A percentile compares a stretch with the other conserved stretches of the same genome.
These are phyloP conservation scores for Copidosoma floridanum DNA, from an alignment of 1,140 invertebrate genomes.

Conservation along the genomic window DNA sequence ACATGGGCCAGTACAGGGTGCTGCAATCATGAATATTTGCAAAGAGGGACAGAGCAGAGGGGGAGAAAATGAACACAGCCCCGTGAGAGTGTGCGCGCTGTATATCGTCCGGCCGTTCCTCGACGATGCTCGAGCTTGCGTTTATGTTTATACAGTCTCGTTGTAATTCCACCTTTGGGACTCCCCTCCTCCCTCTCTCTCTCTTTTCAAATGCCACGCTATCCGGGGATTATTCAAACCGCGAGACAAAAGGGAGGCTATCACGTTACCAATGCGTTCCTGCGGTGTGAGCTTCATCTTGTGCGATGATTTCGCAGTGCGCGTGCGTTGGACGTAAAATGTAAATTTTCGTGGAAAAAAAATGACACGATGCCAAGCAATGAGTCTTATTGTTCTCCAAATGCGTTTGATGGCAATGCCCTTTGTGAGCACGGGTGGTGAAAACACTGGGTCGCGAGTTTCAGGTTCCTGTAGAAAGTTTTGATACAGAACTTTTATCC, in stretches of 20 bases:
- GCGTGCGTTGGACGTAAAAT: too few relatives aligned
- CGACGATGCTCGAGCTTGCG: not conserved
- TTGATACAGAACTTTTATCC: too few relatives aligned
- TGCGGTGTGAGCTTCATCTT: slow-evolving; percentile 11
- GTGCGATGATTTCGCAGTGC: slow-evolving; percentile 5
- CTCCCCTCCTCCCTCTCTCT: not conserved
- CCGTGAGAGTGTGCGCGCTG: not conserved
- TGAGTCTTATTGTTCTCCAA: too few relatives aligned
- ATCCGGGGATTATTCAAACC: slow-evolving; percentile 20
- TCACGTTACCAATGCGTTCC: slow-evolving; percentile 23
- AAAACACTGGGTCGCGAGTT: too few relatives aligned
- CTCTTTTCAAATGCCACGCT: slow-evolving; percentile 17
- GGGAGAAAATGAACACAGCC: not conserved
- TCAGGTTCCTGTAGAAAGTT: too few relatives aligned
- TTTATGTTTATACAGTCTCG: too few relatives aligned
- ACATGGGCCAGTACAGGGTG: too few relatives aligned
- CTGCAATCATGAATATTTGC: too few relatives aligned
- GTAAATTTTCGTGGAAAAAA: slow-evolving; percentile 9
- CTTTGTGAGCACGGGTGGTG: too few relatives aligned
- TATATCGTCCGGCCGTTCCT: not conserved
- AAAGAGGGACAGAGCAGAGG: not conserved
- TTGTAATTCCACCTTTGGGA: slow-evolving; percentile 11
- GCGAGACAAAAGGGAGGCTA: slow-evolving; percentile 23
- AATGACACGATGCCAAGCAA: too few relatives aligned
- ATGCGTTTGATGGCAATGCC: too few relatives aligned